Base-by-base conservation (phyloP, 2,797 vertebrate genomes). In the Onychomys leucogaster region DNA sequence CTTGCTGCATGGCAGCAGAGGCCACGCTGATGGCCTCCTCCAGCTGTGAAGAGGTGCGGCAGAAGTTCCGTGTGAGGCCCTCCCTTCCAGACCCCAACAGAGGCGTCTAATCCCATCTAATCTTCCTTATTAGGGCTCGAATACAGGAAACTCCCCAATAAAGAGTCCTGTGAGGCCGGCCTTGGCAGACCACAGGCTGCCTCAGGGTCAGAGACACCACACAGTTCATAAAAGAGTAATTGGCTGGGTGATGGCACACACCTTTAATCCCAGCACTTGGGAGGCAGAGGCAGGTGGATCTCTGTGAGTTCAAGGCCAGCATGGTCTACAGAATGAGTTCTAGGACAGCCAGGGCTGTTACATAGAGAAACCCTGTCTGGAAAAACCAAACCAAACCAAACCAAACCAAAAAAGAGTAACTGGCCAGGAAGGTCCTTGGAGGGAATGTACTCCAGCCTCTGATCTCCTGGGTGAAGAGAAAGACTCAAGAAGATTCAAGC, bases 11-110 rank as follows among this genome's bases (percentile, higher is more conserved):
- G 11, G 98, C 98, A 49, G 98, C 98, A 0, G 99, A 95, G 49
- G 98, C 98, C 98, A 98, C 96, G 27, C 98, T 98, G 94, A 99
- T 97, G 88, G 98, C 98, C 59, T 98, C 99, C 65, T 99, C 99
- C 43, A 99, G 83, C 99, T 99, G 96, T 0, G 0, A 57, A 82
- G 69, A 81, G 8, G 69, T 41, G 34, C 27, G 75, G 29, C 41
- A 61, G 78, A 81, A 88, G 63, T 29, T 59, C 13, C 57, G 25
- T 49, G 23, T 96, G 69, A 96, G 71, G 43, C 14, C 21, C 41
- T n/a, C 6, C 52, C 27, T 59, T 11, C 29, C 8, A 46, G 83
- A 49, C 19, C 59, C 67, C 34, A 59, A 41, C 9, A 34, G 16
- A 75, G 86, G n/a, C 49, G n/a, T n/a, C n/a, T n/a, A n/a, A n/a